A percentile compares a stretch with the other conserved stretches of the same genome.
Evolutionary conservation across 2,888 invertebrate species (phyloP).

Genomic region (Polyploca ridens): DNA sequence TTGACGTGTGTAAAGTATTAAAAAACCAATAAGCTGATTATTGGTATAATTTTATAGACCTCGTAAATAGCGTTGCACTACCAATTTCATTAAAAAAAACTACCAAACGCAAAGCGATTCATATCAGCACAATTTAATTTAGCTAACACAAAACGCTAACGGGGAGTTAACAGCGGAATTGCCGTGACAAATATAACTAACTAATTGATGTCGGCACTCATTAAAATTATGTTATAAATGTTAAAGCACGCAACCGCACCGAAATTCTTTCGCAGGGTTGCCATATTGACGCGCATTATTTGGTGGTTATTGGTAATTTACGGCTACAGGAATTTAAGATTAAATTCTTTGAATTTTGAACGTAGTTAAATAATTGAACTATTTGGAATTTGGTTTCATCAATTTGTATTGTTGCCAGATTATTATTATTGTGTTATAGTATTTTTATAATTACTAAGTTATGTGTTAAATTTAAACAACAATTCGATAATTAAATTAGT

Average conservation of each 20-base stretch:
- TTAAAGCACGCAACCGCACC: constrained; percentile 44
- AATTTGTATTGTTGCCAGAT: not conserved
- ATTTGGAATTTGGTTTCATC: not conserved
- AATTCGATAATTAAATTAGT: too few relatives aligned
- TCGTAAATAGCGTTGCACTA: constrained; percentile 19
- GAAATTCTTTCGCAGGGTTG: constrained; percentile 23
- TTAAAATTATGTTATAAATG: constrained; percentile 57
- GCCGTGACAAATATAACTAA: constrained; percentile 48
- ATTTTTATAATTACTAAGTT: too few relatives aligned
- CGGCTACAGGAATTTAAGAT: constrained; percentile 3
- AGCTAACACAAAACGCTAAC: constrained; percentile 46
- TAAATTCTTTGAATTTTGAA: not conserved
- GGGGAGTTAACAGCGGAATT: constrained; percentile 44
- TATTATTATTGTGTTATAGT: not conserved
- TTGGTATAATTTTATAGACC: not conserved
- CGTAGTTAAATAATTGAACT: not conserved
- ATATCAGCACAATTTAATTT: constrained; percentile 65
- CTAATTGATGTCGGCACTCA: constrained; percentile 66
- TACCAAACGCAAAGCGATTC: constrained; percentile 39
- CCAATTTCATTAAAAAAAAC: constrained; percentile 25
- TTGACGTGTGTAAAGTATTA: too few relatives aligned
- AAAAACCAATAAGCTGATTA: too few relatives aligned
- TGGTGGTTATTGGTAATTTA: constrained; percentile 18
- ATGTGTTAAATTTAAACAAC: too few relatives aligned
- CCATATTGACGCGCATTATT: constrained; percentile 19